phyloP scores from a whole-genome alignment of 2,888 invertebrate genomes.

The Chrysomela aeneicollis region DNA sequence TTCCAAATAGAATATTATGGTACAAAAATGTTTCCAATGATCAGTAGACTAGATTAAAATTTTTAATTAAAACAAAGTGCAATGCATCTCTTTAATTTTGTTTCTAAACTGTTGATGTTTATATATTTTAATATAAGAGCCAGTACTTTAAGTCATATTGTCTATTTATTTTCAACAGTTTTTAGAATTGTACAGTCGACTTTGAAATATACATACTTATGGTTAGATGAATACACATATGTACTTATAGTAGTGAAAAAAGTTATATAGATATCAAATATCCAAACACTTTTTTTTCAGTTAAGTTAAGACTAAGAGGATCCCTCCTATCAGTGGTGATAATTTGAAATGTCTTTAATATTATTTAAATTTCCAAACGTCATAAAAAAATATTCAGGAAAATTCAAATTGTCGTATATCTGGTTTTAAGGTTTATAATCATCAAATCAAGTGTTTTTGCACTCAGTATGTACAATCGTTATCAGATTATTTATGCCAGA shows the following conservation, averaged over 20 bases:
- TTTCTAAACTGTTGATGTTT: constrained; percentile 62
- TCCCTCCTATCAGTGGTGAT: neutral
- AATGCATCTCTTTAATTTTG: constrained; percentile 56
- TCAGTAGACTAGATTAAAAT: constrained; percentile 42
- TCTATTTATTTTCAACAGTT: constrained; percentile 57
- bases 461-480: too few species aligned
- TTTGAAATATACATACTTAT: constrained; percentile 42
- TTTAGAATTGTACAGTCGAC: constrained; percentile 56
- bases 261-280: constrained; percentile 43
- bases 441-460: too few species aligned
- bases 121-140: constrained; percentile 63
- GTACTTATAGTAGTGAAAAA: constrained; percentile 49
- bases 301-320: constrained; percentile 11
- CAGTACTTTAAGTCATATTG: constrained; percentile 61
- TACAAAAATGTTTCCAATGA: constrained; percentile 43
- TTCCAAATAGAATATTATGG: constrained; percentile 40
- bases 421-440: too few species aligned
- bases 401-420: too few species aligned
- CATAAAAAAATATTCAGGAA: too few species aligned
- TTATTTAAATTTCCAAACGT: too few species aligned
- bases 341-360: too few species aligned
- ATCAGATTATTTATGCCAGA: too few species aligned
- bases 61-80: constrained; percentile 48
- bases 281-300: constrained; percentile 40
- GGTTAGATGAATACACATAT: constrained; percentile 45